A percentile compares a stretch with the other conserved stretches of the same genome.
Conservation (phyloP, 1,140 invertebrate species). For the Drosophila sucinea region DNA sequence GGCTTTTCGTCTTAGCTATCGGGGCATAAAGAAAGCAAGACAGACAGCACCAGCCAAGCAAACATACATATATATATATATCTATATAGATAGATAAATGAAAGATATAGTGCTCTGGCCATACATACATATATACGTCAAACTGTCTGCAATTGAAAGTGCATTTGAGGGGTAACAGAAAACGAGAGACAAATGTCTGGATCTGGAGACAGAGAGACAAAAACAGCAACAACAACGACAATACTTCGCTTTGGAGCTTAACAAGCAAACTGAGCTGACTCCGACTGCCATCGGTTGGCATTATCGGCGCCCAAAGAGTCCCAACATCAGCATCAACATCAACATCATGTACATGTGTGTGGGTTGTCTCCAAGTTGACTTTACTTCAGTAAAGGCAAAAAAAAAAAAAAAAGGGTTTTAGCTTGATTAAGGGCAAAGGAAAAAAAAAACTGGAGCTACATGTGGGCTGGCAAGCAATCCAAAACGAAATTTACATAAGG, state of each 20-base stretch:
- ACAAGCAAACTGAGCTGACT: slow-evolving; percentile 62
- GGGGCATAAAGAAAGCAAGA: slow-evolving; percentile 61
- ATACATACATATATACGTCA: slow-evolving; percentile 71
- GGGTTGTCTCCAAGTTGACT: slow-evolving; percentile 63
- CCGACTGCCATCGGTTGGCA: slow-evolving; percentile 67
- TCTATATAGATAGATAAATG: slow-evolving; percentile 74
- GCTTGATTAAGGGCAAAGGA: slow-evolving; percentile 76
- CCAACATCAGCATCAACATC: slow-evolving; percentile 22
- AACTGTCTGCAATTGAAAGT: slow-evolving; percentile 80
- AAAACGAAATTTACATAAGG: slow-evolving; percentile 61
- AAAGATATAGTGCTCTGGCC: slow-evolving; percentile 75
- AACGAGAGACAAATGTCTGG: slow-evolving; percentile 33
- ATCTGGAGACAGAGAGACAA: slow-evolving; percentile 29
- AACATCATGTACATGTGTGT: slow-evolving; percentile 62
- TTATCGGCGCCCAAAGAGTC: slow-evolving; percentile 57
- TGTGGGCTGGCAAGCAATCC: slow-evolving; percentile 54
- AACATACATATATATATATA: slow-evolving; percentile 26
- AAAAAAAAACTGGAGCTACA: slow-evolving; percentile 64
- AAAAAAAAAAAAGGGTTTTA: slow-evolving; percentile 51
- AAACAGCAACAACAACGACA: slow-evolving; percentile 24
- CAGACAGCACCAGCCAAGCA: slow-evolving; percentile 30
- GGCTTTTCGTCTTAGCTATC: slow-evolving; percentile 34
- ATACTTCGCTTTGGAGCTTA: slow-evolving; percentile 71
- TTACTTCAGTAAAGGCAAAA: slow-evolving; percentile 63
- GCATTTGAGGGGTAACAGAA: slow-evolving; percentile 75